phyloP scores from a whole-genome alignment of 2,888 invertebrate species.

The Phengaris arion region DNA sequence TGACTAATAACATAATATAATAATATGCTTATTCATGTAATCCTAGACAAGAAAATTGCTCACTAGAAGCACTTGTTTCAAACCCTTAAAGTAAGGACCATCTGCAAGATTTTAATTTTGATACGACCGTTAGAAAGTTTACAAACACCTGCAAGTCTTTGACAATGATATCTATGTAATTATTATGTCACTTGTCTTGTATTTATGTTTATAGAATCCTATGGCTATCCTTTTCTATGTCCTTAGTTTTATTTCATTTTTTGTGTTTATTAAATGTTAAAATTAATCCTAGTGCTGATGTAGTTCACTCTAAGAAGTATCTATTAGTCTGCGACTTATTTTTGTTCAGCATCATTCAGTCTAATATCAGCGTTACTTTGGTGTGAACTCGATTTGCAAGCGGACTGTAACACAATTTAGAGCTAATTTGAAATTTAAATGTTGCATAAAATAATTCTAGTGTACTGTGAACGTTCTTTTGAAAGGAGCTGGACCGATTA shows the following conservation, averaged over 20 bases:
- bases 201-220: not conserved
- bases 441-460: slow-evolving; percentile 58
- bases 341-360: slow-evolving; percentile 35
- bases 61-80: not conserved
- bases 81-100: too few relatives aligned
- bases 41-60: not conserved
- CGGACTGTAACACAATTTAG: slow-evolving; percentile 31
- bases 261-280: not conserved
- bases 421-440: slow-evolving; percentile 51
- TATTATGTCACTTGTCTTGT: not conserved
- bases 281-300: not conserved
- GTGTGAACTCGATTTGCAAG: slow-evolving; percentile 31
- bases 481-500: slow-evolving; percentile 53
- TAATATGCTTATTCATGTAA: not conserved
- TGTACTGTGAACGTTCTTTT: slow-evolving; percentile 57
- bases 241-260: not conserved
- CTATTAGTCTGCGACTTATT: slow-evolving; percentile 30
- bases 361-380: slow-evolving; percentile 29
- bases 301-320: not conserved
- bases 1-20: not conserved
- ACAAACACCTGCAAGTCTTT: not conserved
- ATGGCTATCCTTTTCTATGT: not conserved
- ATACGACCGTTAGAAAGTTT: not conserved
- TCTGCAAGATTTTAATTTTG: too few relatives aligned
- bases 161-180: too few relatives aligned